These are phyloP conservation scores for Phylloscopus collybita DNA, from an alignment of 2,797 vertebrate genomes.

Conservation along the genomic window DNA sequence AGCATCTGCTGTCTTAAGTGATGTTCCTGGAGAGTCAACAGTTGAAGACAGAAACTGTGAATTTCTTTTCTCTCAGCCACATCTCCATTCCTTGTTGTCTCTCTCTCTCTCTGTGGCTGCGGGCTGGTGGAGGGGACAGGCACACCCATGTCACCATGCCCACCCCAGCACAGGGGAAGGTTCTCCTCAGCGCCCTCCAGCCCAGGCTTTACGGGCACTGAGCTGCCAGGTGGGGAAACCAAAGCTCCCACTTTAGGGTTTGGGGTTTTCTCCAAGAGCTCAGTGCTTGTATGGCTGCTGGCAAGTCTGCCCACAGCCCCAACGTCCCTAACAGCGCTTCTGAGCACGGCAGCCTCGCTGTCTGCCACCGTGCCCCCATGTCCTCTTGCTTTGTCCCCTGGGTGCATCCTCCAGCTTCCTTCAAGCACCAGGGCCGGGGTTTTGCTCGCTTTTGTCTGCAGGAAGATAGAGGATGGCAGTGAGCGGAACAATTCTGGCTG, in stretches of 20 bases:
- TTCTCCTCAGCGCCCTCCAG: neutral
- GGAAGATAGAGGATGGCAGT: neutral
- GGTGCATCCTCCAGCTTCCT: neutral
- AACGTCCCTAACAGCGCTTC: neutral
- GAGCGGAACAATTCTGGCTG: neutral
- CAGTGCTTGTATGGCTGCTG: neutral
- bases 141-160: neutral
- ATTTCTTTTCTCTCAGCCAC: neutral
- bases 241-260: neutral
- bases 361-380: neutral
- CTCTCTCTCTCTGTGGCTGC: neutral
- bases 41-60: neutral
- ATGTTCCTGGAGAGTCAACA: neutral
- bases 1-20: neutral
- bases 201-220: neutral
- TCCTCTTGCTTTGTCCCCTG: neutral
- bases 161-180: neutral
- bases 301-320: neutral
- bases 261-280: neutral
- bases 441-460: neutral
- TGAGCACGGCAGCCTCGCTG: neutral
- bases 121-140: neutral
- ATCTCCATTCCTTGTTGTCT: neutral
- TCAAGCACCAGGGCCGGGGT: neutral
- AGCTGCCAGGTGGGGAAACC: neutral